phyloP scores from a whole-genome alignment of 2,888 invertebrate species.

The Cantharis rustica region DNA sequence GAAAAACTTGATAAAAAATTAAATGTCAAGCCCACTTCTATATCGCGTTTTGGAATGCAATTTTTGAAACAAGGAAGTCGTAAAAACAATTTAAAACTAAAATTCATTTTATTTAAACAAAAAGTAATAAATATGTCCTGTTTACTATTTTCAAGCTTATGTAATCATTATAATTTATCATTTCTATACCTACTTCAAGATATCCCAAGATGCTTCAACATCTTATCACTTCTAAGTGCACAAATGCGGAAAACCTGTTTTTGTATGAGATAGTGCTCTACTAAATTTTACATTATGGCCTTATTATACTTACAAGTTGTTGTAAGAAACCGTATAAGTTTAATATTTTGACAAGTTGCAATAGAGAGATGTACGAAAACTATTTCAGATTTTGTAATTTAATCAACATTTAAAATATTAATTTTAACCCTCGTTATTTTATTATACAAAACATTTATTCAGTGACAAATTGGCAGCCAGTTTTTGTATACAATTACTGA shows the following conservation, averaged over 20 bases:
- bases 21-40: neutral
- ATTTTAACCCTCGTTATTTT: neutral
- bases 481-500: neutral
- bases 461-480: neutral
- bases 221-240: conserved; percentile 2
- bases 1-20: neutral
- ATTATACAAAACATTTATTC: neutral
- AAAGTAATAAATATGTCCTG: neutral
- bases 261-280: neutral
- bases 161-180: neutral
- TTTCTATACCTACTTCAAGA: neutral
- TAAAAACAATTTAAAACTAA: neutral
- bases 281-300: neutral
- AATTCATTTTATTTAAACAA: neutral
- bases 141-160: neutral
- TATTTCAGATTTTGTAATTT: neutral
- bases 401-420: neutral
- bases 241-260: neutral
- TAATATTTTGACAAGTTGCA: neutral
- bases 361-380: neutral
- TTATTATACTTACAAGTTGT: neutral
- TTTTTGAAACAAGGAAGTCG: neutral
- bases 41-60: neutral
- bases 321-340: neutral
- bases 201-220: neutral